Evolutionary conservation across 1,140 invertebrate species (phyloP), one percentile per base, ranked within the genome.

Genomic region (Drosophila oshimai): DNA sequence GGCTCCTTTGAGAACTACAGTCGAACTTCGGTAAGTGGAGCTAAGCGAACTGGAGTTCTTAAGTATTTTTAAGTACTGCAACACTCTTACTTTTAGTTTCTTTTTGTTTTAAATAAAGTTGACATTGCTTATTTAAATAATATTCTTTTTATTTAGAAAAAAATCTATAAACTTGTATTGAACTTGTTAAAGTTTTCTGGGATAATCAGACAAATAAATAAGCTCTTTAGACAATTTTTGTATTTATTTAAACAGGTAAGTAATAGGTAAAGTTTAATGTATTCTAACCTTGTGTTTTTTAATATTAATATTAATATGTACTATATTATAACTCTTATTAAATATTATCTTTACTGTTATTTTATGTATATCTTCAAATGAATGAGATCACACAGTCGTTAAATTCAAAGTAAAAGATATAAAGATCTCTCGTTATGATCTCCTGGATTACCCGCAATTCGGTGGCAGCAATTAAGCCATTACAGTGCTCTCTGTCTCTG

Each of bases 391-490:
- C 44, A 17, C 17, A 17, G 18, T 6, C 9, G 12, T 28, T 18
- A 26, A 61, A 62, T 60, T 34, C 28, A 10, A 60, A 62, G 37
- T 15, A 62, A 62, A 28, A 62, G 54, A 33, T 12, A 34, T 62
- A 33, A 41, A 67, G 45, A 46, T 33, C 9, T 44, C 58, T 62
- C 22, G 58, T 62, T 60, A 44, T 45, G 58, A 65, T 67, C 42
- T 26, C 26, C 20, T 67, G 62, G 61, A 64, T 65, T 65, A 61
- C 44, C 39, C 53, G 33, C 50, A 60, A 49, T 58, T 60, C 68
- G 68, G 54, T 45, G 64, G 67, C 61, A 20, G 53, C 84, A 60
- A 80, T 86, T 73, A 81, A 81, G 81, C 83, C 77, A 74, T 87
- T 80, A 62, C 64, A 70, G 68, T 74, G 76, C 6, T 13, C 79